These are phyloP conservation scores for Indicator indicator DNA, from an alignment of 2,113 vertebrate genomes.

Conservation along the genomic window DNA sequence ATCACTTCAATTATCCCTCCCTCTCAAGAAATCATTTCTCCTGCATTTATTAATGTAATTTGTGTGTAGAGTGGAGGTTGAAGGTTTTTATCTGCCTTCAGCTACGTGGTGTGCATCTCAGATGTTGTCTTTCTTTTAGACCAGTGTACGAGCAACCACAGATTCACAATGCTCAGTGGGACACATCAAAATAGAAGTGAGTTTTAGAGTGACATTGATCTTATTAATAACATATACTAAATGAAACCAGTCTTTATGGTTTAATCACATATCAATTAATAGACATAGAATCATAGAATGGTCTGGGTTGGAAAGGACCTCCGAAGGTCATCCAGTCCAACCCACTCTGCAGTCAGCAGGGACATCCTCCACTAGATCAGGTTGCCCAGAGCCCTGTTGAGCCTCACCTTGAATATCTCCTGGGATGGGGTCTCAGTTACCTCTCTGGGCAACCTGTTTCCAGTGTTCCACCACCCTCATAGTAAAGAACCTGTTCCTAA, in stretches of 20 bases:
- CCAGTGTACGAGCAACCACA: background rate
- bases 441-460: too few relatives aligned
- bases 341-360: too few relatives aligned
- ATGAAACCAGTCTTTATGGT: background rate
- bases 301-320: too few relatives aligned
- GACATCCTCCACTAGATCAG: too few relatives aligned
- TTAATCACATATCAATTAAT: background rate
- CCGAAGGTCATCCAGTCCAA: too few relatives aligned
- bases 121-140: background rate
- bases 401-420: too few relatives aligned
- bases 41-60: background rate
- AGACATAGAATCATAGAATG: background rate
- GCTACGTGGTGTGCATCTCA: background rate
- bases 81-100: background rate
- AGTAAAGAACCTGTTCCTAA: too few relatives aligned
- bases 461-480: too few relatives aligned
- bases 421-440: too few relatives aligned
- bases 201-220: background rate
- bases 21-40: background rate
- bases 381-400: too few relatives aligned
- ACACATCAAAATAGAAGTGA: background rate
- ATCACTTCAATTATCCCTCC: constrained; percentile 1
- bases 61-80: background rate
- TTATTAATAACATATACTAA: background rate
- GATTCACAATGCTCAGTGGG: background rate